A percentile compares a stretch with the other conserved stretches of the same genome.
Conservation (phyloP, 2,888 invertebrate species). For the Elmis aenea region DNA sequence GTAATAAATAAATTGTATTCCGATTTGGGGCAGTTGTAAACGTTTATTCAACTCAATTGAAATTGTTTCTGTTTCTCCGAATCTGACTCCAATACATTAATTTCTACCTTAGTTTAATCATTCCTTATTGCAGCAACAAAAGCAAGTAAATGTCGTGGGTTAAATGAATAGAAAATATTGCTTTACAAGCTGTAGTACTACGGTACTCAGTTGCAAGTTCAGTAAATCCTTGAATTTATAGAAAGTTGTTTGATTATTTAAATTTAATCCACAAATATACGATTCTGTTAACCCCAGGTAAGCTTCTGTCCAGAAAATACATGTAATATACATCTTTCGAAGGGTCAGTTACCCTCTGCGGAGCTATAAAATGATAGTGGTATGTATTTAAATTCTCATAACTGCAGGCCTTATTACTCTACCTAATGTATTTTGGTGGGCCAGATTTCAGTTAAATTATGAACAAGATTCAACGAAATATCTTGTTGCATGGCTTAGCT, state of each 20-base stretch:
- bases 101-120: no score
- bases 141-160: no score
- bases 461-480: slow-evolving; percentile 28
- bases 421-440: slow-evolving; percentile 30
- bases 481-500: slow-evolving; percentile 13
- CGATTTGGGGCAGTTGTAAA: no score
- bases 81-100: no score
- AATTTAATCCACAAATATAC: slow-evolving; percentile 33
- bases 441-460: slow-evolving; percentile 34
- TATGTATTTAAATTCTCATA: slow-evolving; percentile 38
- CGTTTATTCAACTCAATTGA: no score
- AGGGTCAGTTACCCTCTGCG: slow-evolving; percentile 30
- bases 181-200: no score
- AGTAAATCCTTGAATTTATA: slow-evolving; percentile 10
- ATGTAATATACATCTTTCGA: slow-evolving; percentile 33
- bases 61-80: no score
- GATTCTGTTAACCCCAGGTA: slow-evolving; percentile 29
- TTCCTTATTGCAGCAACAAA: no score
- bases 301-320: slow-evolving; percentile 29
- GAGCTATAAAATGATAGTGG: slow-evolving; percentile 33
- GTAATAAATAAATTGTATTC: no score
- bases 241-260: slow-evolving; percentile 21
- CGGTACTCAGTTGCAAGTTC: no score
- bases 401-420: slow-evolving; percentile 33
- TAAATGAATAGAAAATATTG: no score